Base-by-base conservation (phyloP, 2,113 vertebrate genomes). In the Albula glossodonta region DNA sequence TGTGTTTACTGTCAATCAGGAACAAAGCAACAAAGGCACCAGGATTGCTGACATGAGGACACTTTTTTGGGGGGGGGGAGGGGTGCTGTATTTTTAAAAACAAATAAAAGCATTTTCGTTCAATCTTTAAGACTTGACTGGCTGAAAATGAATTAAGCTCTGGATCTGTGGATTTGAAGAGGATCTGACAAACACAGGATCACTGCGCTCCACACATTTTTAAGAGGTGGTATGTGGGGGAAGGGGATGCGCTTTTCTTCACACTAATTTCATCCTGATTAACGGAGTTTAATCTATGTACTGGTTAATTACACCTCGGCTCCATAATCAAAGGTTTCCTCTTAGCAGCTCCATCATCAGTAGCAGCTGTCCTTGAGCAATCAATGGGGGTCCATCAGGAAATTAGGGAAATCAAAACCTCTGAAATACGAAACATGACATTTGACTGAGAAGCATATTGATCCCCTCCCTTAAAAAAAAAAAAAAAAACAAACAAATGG, bases 361-460 rank as follows among this genome's bases (percentile, higher is more conserved):
- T 49, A 2, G 51, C 66, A 50, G 51, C 4, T 81, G 78, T 15
- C 78, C 78, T 31, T 81, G 50, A 25, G 51, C 50, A 74, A 78
- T 83, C 85, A 83, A 83, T 82, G 57, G n/a, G 13, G 48, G n/a
- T 52, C 85, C 63, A 82, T 77, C 63, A 86, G 60, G 80, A 88
- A 86, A 85, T 80, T 85, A 70, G 88, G 74, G 60, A 22, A 79
- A 88, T 83, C 84, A 87, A 83, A 86, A 86, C 60, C 81, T 81
- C 79, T 81, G 88, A 87, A 87, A 78, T 19, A 81, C 83, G 81
- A 88, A 85, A 89, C 85, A 86, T 78, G 81, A 85, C 86, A 48
- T n/a, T 51, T 41, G 77, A 83, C 31, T 49, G 57, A 17, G 57
- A 83, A 77, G 49, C 84, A 41, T 79, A 80, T 82, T 48, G 74